phyloP scores from a whole-genome alignment of 2,113 vertebrate species.

The Proteles cristata region DNA sequence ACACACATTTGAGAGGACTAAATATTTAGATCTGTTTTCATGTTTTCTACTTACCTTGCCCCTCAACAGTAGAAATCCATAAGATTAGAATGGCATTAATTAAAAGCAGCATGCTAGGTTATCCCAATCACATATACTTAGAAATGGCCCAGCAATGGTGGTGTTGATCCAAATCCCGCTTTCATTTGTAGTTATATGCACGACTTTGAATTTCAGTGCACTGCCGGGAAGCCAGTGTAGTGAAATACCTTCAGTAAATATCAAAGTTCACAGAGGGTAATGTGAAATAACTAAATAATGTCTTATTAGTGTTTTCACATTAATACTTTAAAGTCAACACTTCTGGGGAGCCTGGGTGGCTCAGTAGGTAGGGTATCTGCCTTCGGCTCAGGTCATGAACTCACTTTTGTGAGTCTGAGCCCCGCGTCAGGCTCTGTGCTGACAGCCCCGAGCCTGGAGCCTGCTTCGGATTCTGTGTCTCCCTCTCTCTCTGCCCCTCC shows the following conservation, averaged over 20 bases:
- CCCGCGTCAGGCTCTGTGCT: no score
- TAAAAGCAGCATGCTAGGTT: not conserved
- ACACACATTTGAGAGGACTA: not conserved
- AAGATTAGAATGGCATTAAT: not conserved
- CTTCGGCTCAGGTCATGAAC: no score
- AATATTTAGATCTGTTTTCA: not conserved
- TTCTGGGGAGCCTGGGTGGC: no score
- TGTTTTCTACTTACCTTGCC: slow-evolving; percentile 24
- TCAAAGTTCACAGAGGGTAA: not conserved
- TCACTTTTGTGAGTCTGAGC: no score
- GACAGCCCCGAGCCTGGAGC: no score
- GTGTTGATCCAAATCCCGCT: not conserved
- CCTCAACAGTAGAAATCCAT: not conserved
- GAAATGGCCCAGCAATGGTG: not conserved
- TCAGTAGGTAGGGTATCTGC: no score
- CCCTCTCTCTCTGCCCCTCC: no score
- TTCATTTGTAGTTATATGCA: not conserved
- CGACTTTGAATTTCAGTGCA: not conserved
- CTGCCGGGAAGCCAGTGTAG: not conserved
- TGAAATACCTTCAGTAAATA: not conserved
- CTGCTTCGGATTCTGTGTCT: no score
- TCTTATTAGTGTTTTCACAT: not conserved
- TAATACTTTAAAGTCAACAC: not conserved
- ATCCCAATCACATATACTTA: not conserved
- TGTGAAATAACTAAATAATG: not conserved